Percentiles rank a stretch among this genome's conserved stretches.
These are phyloP conservation scores for Oscheius sp. DNA, from an alignment of 2,888 invertebrate species.

Conservation along the genomic window DNA sequence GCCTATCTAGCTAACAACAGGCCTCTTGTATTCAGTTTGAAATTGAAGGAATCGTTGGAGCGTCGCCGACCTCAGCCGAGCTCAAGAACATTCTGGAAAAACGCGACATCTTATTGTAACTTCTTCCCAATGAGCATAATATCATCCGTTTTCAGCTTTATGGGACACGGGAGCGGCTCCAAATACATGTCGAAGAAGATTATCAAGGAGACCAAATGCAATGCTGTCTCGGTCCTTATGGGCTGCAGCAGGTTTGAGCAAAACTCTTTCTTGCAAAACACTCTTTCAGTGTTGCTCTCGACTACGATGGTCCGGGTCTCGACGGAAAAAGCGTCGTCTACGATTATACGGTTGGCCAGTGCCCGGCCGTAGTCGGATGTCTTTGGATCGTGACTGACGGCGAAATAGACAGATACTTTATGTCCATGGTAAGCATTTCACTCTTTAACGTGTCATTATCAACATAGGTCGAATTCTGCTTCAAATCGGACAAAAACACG, in stretches of 20 bases:
- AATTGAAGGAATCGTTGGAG: slow-evolving; percentile 60
- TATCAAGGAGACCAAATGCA: slow-evolving; percentile 61
- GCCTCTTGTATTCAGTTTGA: slow-evolving; percentile 9
- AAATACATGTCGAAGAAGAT: slow-evolving; percentile 40
- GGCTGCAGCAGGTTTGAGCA: slow-evolving; percentile 63
- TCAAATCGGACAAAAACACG: slow-evolving; percentile 42
- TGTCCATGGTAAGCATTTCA: slow-evolving; percentile 48
- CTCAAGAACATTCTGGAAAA: slow-evolving; percentile 49
- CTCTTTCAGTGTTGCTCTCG: slow-evolving; percentile 54
- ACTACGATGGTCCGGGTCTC: slow-evolving; percentile 62
- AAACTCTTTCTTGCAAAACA: neutral
- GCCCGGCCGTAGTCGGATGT: slow-evolving; percentile 69
- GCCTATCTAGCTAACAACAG: neutral
- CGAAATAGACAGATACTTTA: slow-evolving; percentile 67
- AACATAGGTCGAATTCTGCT: slow-evolving; percentile 29
- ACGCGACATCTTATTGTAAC: slow-evolving; percentile 65
- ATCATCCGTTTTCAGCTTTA: slow-evolving; percentile 44
- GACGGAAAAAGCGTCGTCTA: slow-evolving; percentile 62
- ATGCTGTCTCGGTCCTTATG: slow-evolving; percentile 66
- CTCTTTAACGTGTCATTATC: neutral
- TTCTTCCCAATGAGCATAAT: too few relatives aligned
- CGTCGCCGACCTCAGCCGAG: slow-evolving; percentile 44
- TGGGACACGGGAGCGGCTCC: slow-evolving; percentile 60
- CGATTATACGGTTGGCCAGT: slow-evolving; percentile 64
- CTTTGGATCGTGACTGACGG: slow-evolving; percentile 71